Base-by-base conservation (phyloP, 2,888 invertebrate genomes). In the Luperina testacea region DNA sequence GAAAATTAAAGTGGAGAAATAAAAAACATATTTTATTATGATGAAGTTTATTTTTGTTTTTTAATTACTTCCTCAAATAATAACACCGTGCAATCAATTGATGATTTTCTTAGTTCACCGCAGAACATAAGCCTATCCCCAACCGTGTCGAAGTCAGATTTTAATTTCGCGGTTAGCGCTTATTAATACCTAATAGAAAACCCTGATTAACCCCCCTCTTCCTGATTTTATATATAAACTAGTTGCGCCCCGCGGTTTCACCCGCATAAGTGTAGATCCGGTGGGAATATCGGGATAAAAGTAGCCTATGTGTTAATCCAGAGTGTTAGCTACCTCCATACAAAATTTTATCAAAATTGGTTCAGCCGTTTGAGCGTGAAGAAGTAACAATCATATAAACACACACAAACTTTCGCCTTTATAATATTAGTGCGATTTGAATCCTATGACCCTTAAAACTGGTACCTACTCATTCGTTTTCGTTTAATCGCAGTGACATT, bases 1-100 rank as follows among this genome's bases (percentile, higher is more conserved):
- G 42, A 81, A 75, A 73, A 84, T 80, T 15, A 89, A 84, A 82
- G 38, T 42, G 11, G 81, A 82, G 9, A 75, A 84, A 79, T 87
- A 76, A 81, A 82, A 63, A 24, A 6, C 1, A 27, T 11, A 27
- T 68, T 51, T 57, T 20, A 17, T 2, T 17, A n/a, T 27, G 5
- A 64, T 53, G 4, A 9, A 45, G 15, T 51, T 71, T 61, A 2
- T 17, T 61, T 77, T 71, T 48, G 27, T 17, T 48, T 65, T 8
- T 63, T n/a, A 6, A 24, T 6, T 45, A 7, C 20, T n/a, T 32
- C 17, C 3, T 27, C 24, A 11, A 65, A 73, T 53, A 57, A 42
- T 53, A 73, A 57, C 24, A 17, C 17, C 8, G 17, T n/a, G 32
- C 32, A 32, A 32, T 32, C 32, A 32, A 32, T 32, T 32, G 32